phyloP scores from a whole-genome alignment of 2,113 vertebrate species.

The Campylorhamphus procurvoides region DNA sequence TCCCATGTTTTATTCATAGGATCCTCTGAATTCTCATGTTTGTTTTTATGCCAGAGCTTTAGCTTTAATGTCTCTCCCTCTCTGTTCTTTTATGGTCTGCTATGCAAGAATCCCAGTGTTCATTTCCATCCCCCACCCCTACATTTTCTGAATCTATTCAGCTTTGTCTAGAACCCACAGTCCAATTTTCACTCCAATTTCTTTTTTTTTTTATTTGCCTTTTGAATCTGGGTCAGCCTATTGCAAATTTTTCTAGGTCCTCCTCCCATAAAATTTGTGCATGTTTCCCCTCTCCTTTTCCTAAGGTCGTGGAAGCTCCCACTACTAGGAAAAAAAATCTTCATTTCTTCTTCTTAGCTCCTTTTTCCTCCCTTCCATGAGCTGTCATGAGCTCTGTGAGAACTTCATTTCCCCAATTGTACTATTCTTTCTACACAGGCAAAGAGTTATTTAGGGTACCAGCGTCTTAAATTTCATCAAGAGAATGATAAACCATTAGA shows the following conservation, averaged over 20 bases:
- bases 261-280: background rate
- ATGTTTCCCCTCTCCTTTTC: background rate
- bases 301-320: background rate
- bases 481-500: background rate
- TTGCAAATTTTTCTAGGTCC: background rate
- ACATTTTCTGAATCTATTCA: background rate
- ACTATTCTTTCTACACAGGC: background rate
- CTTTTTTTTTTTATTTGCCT: background rate
- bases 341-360: background rate
- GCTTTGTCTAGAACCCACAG: background rate
- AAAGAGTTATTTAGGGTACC: background rate
- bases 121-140: background rate
- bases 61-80: background rate
- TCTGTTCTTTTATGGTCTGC: background rate
- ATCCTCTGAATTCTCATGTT: background rate
- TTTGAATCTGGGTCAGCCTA: background rate
- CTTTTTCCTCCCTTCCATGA: background rate
- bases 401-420: background rate
- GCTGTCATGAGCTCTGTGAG: background rate
- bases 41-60: background rate
- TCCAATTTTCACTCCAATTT: background rate
- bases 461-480: background rate
- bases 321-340: background rate
- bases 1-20: background rate
- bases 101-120: background rate